Base-by-base conservation (phyloP, 2,888 invertebrate species). In the Pantelozetes paolii region DNA sequence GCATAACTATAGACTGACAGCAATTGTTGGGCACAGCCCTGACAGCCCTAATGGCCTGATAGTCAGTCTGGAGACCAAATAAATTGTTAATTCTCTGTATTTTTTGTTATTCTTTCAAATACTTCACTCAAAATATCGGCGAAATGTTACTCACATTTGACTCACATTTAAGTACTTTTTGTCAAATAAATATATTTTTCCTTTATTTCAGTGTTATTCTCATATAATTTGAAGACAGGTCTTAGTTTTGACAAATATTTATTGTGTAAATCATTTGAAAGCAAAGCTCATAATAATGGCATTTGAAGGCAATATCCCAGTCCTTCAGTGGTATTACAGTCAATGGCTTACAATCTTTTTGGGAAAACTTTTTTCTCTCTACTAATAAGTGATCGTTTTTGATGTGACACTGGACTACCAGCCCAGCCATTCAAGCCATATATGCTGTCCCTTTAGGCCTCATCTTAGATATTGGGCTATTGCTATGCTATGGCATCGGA, bases 371-470 rank as follows among this genome's bases (percentile, higher is more conserved):
- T 36, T 50, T 20, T n/a, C n/a, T n/a, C n/a, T n/a, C n/a, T n/a
- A n/a, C n/a, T n/a, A n/a, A n/a, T 50, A 50, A 50, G 20, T 50
- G 50, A 50, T 50, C n/a, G 50, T 50, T 36, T 36, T 50, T 59
- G 30, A 59, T 30, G 59, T 59, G 8, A 59, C 28, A 26, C 30
- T 59, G 59, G 59, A 59, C 59, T 59, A 59, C 30, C 8, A 50
- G 59, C 30, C 28, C 30, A 59, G n/a, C 5, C 26, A 59, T 59
- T 59, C 15, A 59, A 30, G 59, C 59, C 59, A 59, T 59, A 30
- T 59, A 59, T 59, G 59, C 28, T 59, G 59, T 59, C 59, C 59
- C 59, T 59, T 59, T 26, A 59, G 59, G 59, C 59, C 59, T 59
- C 28, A 20, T 59, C 59, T 59, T 15, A 28, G 28, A 28, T 28